Percentiles rank a stretch among this genome's conserved stretches.
Conservation (phyloP, 30 jellyfish, hydroid and myxozoan species). For the Turritopsis rubra region DNA sequence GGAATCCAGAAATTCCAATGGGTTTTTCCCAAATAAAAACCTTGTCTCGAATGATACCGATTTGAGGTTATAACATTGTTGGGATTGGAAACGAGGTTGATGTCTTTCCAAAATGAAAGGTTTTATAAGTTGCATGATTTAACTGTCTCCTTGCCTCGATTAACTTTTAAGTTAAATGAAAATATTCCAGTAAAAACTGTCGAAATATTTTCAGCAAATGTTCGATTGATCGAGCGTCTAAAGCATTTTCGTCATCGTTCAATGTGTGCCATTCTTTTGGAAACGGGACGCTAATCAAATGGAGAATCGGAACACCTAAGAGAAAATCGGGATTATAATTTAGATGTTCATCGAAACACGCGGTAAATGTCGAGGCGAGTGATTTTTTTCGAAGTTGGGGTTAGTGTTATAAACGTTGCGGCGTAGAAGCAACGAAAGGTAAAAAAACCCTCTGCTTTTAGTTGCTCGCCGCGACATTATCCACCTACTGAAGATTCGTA, state of each 20-base stretch:
- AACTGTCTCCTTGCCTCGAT: no score
- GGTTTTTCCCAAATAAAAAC: no score
- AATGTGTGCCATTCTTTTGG: constrained; percentile 96
- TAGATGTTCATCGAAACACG: neutral
- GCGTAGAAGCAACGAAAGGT: neutral
- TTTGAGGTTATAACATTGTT: no score
- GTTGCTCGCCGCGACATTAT: no score
- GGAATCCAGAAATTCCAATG: no score
- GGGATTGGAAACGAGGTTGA: no score
- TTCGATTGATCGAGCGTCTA: constrained; percentile 75
- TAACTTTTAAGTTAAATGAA: constrained; percentile 54
- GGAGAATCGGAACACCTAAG: constrained; percentile 95
- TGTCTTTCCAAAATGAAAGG: no score
- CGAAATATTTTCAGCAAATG: constrained; percentile 73
- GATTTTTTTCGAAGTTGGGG: neutral
- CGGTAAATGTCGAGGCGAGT: neutral
- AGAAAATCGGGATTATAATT: neutral
- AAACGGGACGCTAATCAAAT: constrained; percentile 87
- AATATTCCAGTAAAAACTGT: constrained; percentile 71
- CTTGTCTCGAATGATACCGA: no score
- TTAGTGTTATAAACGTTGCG: neutral
- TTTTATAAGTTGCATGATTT: no score
- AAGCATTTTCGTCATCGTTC: constrained; percentile 68
- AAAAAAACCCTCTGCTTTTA: no score
- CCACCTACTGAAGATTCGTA: no score